A percentile compares a stretch with the other conserved stretches of the same genome.
These are phyloP conservation scores for Grapholita molesta DNA, from an alignment of 1,140 invertebrate species.

Conservation along the genomic window DNA sequence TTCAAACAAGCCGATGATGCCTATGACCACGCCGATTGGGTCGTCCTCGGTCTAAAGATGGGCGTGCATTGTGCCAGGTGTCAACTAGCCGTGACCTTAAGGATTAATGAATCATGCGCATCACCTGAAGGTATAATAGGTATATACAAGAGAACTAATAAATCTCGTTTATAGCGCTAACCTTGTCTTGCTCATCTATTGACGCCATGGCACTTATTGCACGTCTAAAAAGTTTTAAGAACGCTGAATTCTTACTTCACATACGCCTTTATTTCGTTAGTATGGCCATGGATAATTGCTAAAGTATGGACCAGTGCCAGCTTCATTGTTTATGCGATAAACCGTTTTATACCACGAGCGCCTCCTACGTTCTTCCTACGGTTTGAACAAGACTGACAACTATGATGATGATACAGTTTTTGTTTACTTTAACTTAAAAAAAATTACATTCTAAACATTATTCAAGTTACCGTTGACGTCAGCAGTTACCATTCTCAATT, in stretches of 20 bases:
- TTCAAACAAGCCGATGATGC: neutral
- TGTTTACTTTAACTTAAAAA: too few relatives aligned
- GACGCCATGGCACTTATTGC: neutral
- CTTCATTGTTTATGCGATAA: constrained; percentile 45
- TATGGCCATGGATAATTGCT: constrained; percentile 6
- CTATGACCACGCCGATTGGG: neutral
- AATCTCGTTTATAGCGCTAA: constrained; percentile 18
- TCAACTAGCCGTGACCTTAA: neutral
- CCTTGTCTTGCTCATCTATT: constrained; percentile 28
- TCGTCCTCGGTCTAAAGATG: neutral
- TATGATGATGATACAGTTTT: neutral
- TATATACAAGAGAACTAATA: neutral
- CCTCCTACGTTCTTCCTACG: constrained; percentile 4
- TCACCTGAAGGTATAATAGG: neutral
- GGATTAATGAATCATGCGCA: neutral
- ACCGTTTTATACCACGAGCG: neutral
- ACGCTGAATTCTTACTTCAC: neutral
- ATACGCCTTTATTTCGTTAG: neutral
- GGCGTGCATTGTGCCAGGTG: neutral
- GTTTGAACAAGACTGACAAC: neutral
- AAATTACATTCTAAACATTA: too few relatives aligned
- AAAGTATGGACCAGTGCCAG: constrained; percentile 47
- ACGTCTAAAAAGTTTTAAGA: neutral
- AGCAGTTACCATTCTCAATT: too few relatives aligned
- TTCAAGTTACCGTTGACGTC: too few relatives aligned